Evolutionary conservation across 2,113 vertebrate species (phyloP).

Genomic region (Triplophysa siluroides): DNA sequence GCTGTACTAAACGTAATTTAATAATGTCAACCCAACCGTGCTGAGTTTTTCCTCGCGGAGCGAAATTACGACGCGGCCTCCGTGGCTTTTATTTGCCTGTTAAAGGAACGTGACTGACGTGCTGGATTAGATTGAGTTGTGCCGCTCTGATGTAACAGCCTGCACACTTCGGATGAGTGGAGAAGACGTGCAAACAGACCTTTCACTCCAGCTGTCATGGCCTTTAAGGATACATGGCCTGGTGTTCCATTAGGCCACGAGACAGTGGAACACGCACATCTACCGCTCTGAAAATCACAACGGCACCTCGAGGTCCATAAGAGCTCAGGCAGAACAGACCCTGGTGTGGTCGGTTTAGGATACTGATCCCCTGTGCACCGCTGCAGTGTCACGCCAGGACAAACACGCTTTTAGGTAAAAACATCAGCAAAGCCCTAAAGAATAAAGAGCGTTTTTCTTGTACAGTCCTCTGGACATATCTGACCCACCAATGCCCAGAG

Average conservation of each 20-base stretch:
- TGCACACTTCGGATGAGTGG: slow-evolving; percentile 10
- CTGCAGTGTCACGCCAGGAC: slow-evolving; percentile 21
- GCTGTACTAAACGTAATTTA: slow-evolving; percentile 20
- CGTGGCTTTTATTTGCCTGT: background rate
- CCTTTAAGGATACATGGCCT: slow-evolving; percentile 14
- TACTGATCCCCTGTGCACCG: background rate
- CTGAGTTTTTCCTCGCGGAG: background rate
- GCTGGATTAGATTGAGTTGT: background rate
- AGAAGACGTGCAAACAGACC: background rate
- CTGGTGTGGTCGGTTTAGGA: background rate
- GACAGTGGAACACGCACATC: slow-evolving; percentile 12
- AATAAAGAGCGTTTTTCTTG: background rate
- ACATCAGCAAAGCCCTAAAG: background rate
- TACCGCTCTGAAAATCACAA: background rate
- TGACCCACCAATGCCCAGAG: background rate
- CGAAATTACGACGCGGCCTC: background rate
- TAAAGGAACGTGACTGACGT: background rate
- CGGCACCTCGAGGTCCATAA: slow-evolving; percentile 12
- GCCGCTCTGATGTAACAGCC: slow-evolving; percentile 14
- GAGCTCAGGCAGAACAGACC: slow-evolving; percentile 32
- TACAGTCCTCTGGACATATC: background rate
- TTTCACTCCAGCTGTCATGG: slow-evolving; percentile 14
- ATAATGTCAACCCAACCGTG: background rate
- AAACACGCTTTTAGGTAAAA: slow-evolving; percentile 9
- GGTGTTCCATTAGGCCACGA: slow-evolving; percentile 33